Evolutionary conservation across 1,140 invertebrate species (phyloP), one percentile per base, ranked within the genome.

Genomic region (Helicoverpa zea): DNA sequence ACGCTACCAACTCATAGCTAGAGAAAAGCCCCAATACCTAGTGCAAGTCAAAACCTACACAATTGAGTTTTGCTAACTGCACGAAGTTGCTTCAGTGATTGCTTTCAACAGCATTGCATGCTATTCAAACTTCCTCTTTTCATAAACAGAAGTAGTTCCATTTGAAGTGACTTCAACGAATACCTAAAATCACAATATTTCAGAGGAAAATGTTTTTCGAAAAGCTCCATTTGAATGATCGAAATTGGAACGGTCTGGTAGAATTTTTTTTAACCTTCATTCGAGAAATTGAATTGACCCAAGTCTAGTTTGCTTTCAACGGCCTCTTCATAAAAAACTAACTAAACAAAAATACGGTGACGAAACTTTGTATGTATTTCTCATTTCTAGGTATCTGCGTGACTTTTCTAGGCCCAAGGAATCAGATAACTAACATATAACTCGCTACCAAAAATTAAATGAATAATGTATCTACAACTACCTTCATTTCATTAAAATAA

Each of bases 221-320:
- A 73, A 75, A 49, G 56, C 30, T 59, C 58, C 35, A 75, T 75
- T 61, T 43, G 16, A 29, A 7, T 29, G 9, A 13, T 23, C 73
- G 63, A 66, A 47, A 49, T 47, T 3, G 35, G 43, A 75, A 16
- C 61, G 73, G 35, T 75, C 2, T 14, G 9, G 35, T 43, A 16
- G 58, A 35, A 59, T 59, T 75, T 75, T n/a, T 43, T 61, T 61
- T 58, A 61, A 75, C 35, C 73, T 61, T 16, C n/a, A 58, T 7
- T 10, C 9, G 16, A 49, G 58, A 52, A 70, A 72, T 75, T 61
- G 59, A 75, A 75, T 75, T 43, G 61, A 75, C 30, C 73, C 58
- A 16, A 49, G 23, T 35, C 30, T 35, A 75, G 35, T 75, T 29
- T 16, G n/a, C 61, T 43, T 75, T 49, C 35, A 16, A 12, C 14